A percentile compares a stretch with the other conserved stretches of the same genome.
phyloP scores from a whole-genome alignment of 2,797 vertebrate species.

The Cygnus olor region DNA sequence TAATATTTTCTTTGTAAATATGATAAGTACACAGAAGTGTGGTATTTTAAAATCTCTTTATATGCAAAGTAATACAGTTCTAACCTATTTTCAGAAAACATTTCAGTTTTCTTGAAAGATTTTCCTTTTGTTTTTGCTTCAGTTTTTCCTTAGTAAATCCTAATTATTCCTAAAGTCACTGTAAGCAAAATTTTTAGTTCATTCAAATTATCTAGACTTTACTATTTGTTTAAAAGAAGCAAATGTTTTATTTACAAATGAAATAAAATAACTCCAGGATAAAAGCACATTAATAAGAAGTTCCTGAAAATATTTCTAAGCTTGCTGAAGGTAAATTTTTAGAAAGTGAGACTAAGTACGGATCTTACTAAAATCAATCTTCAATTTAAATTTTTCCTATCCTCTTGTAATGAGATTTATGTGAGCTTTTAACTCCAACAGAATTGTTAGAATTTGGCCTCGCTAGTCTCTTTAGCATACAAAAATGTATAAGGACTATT shows the following conservation, averaged over 20 bases:
- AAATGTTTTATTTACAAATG: background rate
- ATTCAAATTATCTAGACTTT: background rate
- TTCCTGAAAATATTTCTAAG: background rate
- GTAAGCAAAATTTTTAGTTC: background rate
- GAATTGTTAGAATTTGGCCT: background rate
- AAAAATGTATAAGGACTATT: background rate
- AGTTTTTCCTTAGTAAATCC: background rate
- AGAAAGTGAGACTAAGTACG: background rate
- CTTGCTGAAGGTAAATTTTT: background rate
- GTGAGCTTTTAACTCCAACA: background rate
- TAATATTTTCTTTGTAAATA: background rate
- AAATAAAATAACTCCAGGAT: background rate
- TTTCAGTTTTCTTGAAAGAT: background rate
- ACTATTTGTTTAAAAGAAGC: background rate
- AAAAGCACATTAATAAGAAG: background rate
- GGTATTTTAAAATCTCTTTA: background rate
- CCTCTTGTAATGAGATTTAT: background rate
- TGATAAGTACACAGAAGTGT: background rate
- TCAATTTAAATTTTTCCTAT: background rate
- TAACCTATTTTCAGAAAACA: background rate
- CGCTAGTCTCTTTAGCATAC: background rate
- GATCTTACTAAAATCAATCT: background rate
- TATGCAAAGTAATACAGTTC: rapidly evolving
- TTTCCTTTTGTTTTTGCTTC: background rate
- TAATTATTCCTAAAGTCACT: background rate